Conservation (phyloP, 2,888 invertebrate genomes). For the Hyposoter didymator region DNA sequence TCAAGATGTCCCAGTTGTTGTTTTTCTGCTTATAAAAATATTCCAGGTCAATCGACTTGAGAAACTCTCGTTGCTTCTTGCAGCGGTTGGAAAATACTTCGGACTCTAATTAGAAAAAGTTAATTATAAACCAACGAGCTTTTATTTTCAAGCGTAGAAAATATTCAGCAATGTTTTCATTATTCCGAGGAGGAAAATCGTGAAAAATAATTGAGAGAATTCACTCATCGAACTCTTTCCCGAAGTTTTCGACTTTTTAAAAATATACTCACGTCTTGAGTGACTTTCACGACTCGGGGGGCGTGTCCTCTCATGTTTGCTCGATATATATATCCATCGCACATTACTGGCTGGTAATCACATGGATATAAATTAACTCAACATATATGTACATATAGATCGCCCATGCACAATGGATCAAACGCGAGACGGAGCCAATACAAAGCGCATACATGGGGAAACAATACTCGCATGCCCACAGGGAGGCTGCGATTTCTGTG, state of each 20-base stretch:
- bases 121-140: neutral
- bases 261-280: too few species aligned
- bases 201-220: neutral
- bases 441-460: slow-evolving; percentile 46
- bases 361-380: slow-evolving; percentile 1
- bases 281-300: neutral
- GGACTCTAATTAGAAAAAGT: neutral
- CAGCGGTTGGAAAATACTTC: neutral
- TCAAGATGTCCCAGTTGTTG: neutral
- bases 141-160: neutral
- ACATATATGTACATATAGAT: slow-evolving; percentile 3
- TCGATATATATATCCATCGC: neutral
- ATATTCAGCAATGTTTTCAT: neutral
- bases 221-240: too few species aligned
- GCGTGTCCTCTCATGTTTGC: neutral
- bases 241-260: neutral
- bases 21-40: neutral
- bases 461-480: slow-evolving; percentile 57
- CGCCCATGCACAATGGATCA: slow-evolving; percentile 13
- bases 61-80: neutral
- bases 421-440: slow-evolving; percentile 43
- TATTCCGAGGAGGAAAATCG: neutral
- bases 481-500: slow-evolving; percentile 64
- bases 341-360: neutral
- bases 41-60: neutral